A percentile compares a stretch with the other conserved stretches of the same genome.
phyloP scores from a whole-genome alignment of 1,140 invertebrate species.

The Galleria mellonella region DNA sequence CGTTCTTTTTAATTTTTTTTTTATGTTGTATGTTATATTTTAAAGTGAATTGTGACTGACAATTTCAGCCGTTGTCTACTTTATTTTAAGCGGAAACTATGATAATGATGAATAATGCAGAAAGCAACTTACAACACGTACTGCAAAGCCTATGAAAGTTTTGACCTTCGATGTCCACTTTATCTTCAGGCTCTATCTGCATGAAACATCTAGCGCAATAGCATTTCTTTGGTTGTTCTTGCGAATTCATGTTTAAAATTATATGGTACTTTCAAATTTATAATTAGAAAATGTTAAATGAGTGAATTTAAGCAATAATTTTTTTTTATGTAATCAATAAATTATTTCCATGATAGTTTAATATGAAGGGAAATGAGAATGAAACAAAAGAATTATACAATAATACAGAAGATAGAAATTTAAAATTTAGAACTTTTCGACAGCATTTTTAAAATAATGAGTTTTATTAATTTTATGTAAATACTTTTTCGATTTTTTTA shows the following conservation, averaged over 20 bases:
- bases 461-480: too few relatives aligned
- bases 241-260: constrained; percentile 41
- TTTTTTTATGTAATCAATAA: constrained; percentile 50
- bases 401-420: background rate
- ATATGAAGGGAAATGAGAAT: constrained; percentile 4
- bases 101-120: too few relatives aligned
- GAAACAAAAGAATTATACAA: background rate
- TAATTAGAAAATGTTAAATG: constrained; percentile 17
- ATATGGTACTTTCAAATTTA: background rate
- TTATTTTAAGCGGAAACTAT: too few relatives aligned
- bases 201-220: constrained; percentile 60
- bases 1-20: too few relatives aligned
- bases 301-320: too few relatives aligned
- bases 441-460: too few relatives aligned
- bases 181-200: constrained; percentile 44
- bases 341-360: constrained; percentile 22
- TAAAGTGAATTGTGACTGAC: too few relatives aligned
- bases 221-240: constrained; percentile 48
- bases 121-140: constrained; percentile 67
- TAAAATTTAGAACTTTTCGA: background rate
- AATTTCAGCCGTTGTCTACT: too few relatives aligned
- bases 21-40: too few relatives aligned
- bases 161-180: constrained; percentile 55
- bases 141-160: constrained; percentile 56
- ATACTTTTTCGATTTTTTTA: too few relatives aligned